Base-by-base conservation (phyloP, 2,888 invertebrate species). In the Cephus sareptanus region DNA sequence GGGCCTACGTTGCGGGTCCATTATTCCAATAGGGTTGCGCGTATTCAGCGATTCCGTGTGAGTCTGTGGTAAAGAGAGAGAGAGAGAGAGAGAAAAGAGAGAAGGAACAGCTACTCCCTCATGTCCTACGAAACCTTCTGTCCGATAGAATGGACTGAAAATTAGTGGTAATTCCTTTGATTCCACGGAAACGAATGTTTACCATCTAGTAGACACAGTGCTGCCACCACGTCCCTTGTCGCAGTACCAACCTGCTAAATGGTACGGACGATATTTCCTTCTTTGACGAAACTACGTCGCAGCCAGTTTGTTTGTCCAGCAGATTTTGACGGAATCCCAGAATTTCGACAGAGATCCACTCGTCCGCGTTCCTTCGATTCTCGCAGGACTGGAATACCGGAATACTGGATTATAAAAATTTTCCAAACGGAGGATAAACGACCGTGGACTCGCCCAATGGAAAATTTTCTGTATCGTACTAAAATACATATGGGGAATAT, bases 211-310 rank as follows among this genome's bases (percentile, higher is more conserved):
- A 30, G 34, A 34, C 33, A 33, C 40, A 74, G 34, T 56, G 79
- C 33, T 23, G 23, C 33, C 71, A 33, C 71, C 31, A 4, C 71
- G 71, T 33, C 71, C 77, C 74, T 73, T 80, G 79, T 81, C 79
- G 74, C 76, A 76, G 76, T 68, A 37, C 76, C 85, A 85, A 83
- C 81, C 81, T 80, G 84, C 84, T 85, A 85, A 85, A 84, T 79
- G 84, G 56, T 77, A 76, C 71, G 31, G 71, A 31, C 71, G 71
- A 71, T 31, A 31, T 33, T 33, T 71, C 71, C 31, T 33, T 15
- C 31, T 71, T 31, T 71, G 33, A 33, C 31, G 31, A 33, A 71
- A 33, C 71, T 71, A 33, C 71, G 71, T 71, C 71, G 71, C 40
- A 56, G 40, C 40, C 23, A 56, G 23, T 56, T 56, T 56, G 40